These are phyloP conservation scores for Cheiracanthium punctorium DNA, from an alignment of 2,888 invertebrate species.

Conservation along the genomic window DNA sequence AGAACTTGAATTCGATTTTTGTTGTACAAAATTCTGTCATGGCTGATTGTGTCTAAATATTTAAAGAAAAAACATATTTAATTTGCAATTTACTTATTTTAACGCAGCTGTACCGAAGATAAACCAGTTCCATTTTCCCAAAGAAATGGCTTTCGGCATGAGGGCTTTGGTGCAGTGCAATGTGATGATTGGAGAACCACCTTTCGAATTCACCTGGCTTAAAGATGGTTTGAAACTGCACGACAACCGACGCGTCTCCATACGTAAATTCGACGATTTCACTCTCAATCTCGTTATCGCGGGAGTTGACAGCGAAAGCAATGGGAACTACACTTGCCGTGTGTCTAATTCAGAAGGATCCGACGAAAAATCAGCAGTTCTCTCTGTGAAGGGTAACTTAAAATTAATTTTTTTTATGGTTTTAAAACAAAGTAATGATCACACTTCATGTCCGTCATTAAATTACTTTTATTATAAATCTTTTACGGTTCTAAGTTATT, in stretches of 20 bases:
- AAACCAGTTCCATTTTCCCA: conserved; percentile 29
- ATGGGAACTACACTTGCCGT: conserved; percentile 59
- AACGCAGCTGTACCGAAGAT: background rate
- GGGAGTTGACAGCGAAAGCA: conserved; percentile 45
- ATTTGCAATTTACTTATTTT: too few relatives aligned
- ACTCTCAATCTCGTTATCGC: conserved; percentile 9
- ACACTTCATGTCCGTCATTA: too few relatives aligned
- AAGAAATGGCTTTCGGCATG: conserved; percentile 5
- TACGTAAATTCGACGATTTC: conserved; percentile 15
- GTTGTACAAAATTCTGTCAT: too few relatives aligned
- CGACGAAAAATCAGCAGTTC: too few relatives aligned
- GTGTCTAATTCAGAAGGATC: conserved; percentile 11
- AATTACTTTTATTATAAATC: background rate
- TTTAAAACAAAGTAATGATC: too few relatives aligned
- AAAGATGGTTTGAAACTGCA: conserved; percentile 41
- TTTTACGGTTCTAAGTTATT: background rate
- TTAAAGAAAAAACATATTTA: too few relatives aligned
- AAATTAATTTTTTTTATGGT: too few relatives aligned
- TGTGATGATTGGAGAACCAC: conserved; percentile 48
- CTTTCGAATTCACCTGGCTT: conserved; percentile 63
- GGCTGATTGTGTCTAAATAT: too few relatives aligned
- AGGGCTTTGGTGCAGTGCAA: conserved; percentile 23
- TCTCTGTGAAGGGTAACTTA: too few relatives aligned
- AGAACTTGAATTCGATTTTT: too few relatives aligned
- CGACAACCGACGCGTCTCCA: background rate